Evolutionary conservation across 2,797 vertebrate genomes (phyloP), one percentile per base, ranked within the genome.

Genomic region (Antennarius maculatus): DNA sequence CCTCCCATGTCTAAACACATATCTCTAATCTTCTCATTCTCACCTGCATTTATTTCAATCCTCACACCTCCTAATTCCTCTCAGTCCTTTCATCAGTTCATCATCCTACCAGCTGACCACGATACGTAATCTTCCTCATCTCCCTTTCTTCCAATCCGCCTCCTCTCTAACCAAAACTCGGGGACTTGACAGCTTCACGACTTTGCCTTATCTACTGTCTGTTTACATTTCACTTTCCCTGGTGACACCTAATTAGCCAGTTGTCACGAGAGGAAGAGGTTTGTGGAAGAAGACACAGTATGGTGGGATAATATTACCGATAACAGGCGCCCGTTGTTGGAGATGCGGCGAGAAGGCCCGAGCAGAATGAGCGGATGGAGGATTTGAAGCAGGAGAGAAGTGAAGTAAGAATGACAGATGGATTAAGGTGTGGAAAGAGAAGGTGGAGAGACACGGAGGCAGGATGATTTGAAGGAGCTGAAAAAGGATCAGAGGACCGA

Each of bases 241-340:
- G 47, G 74, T 83, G 88, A 89, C 80, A 86, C 76, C 76, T 78
- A 89, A 92, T 91, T 92, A 91, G 81, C 75, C 68, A 45, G 86
- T 88, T 89, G 89, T 90, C 88, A 90, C 51, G 74, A 81, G 80
- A 82, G 68, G 60, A 77, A 59, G 61, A n/a, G 37, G 64, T 52
- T 70, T 58, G 74, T 49, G 31, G 56, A 57, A 66, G 59, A 60
- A 79, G 58, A 61, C 43, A 16, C 53, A 18, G 61, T 18, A 7
- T 13, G n/a, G 51, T 17, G 16, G 77, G 84, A 81, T 79, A 79
- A 61, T 66, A 81, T 80, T 37, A 42, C 67, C 7, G 85, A 88
- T 86, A 89, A 73, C 62, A 17, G 60, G 59, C 60, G 55, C 56
- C 61, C 62, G 81, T 79, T 81, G 81, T 68, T 62, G 67, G 29